A percentile compares a stretch with the other conserved stretches of the same genome.
Evolutionary conservation across 2,797 vertebrate species (phyloP).

Genomic region (Myotis pilosus): DNA sequence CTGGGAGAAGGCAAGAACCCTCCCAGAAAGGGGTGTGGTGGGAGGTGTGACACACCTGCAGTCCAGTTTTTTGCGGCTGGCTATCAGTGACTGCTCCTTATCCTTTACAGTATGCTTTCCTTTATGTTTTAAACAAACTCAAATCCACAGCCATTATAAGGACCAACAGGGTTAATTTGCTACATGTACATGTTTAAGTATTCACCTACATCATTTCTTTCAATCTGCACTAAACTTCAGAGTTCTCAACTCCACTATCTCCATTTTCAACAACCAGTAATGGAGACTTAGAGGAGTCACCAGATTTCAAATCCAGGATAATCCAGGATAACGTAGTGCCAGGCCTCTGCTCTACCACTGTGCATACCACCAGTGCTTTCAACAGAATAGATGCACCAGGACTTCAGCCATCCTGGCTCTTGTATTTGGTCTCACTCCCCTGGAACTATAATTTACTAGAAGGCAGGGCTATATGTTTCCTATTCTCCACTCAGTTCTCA

Average conservation of each 20-base stretch:
- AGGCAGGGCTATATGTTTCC: rapidly evolving
- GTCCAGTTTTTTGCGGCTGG: neutral
- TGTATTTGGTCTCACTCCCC: no score
- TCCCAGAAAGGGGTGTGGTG: neutral
- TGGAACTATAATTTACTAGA: neutral
- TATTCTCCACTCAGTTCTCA: neutral
- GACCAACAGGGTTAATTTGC: rapidly evolving
- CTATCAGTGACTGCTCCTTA: neutral
- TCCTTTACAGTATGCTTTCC: neutral
- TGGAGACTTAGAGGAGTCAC: neutral
- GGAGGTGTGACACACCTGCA: neutral
- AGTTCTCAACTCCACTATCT: rapidly evolving
- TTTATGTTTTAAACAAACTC: neutral
- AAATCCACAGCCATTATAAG: neutral
- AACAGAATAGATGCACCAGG: rapidly evolving
- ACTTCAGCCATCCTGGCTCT: neutral
- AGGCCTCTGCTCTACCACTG: rapidly evolving
- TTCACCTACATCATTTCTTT: neutral
- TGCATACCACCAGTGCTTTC: rapidly evolving
- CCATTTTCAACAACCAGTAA: neutral
- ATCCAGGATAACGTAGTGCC: rapidly evolving
- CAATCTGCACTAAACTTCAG: neutral
- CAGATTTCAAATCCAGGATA: neutral
- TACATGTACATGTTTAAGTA: rapidly evolving
- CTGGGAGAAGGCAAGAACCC: neutral